phyloP scores from a whole-genome alignment of 92 coral and sea anemone species.

The Ricordea florida region DNA sequence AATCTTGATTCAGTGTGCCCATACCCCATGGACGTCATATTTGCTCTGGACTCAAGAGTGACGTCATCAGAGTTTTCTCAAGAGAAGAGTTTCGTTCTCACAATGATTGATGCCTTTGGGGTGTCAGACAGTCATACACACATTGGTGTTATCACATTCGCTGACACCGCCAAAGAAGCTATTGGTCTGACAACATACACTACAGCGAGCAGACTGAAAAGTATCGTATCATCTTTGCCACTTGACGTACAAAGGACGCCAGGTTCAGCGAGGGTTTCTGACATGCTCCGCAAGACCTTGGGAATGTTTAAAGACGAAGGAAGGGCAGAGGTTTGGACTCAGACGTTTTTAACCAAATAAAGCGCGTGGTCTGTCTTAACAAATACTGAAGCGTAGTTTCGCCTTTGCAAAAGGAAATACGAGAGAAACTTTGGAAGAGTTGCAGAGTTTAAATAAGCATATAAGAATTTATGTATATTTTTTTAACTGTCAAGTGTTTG shows the following conservation, averaged over 20 bases:
- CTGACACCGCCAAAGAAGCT: slow-evolving; percentile 47
- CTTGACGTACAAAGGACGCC: neutral
- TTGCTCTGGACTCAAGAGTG: slow-evolving; percentile 83
- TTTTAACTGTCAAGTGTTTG: no score
- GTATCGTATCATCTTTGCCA: neutral
- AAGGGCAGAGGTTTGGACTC: neutral
- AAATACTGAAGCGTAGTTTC: no score
- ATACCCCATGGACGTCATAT: slow-evolving; percentile 87
- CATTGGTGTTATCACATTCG: slow-evolving; percentile 72
- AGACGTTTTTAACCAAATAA: neutral
- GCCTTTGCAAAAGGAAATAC: no score
- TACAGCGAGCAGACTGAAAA: slow-evolving; percentile 43
- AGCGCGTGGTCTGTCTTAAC: no score
- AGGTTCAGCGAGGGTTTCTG: slow-evolving; percentile 46
- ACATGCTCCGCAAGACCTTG: slow-evolving; percentile 47
- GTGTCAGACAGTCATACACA: slow-evolving; percentile 67
- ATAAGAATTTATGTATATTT: no score
- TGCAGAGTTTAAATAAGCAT: no score
- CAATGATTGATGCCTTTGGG: slow-evolving; percentile 66
- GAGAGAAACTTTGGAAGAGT: no score
- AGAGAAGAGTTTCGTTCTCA: slow-evolving; percentile 54
- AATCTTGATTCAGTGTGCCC: slow-evolving; percentile 71
- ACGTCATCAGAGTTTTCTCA: slow-evolving; percentile 25
- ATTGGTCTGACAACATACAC: slow-evolving; percentile 55
- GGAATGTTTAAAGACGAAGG: slow-evolving; percentile 8